phyloP scores from a whole-genome alignment of 2,113 vertebrate genomes.

The Osmerus eperlanus region DNA sequence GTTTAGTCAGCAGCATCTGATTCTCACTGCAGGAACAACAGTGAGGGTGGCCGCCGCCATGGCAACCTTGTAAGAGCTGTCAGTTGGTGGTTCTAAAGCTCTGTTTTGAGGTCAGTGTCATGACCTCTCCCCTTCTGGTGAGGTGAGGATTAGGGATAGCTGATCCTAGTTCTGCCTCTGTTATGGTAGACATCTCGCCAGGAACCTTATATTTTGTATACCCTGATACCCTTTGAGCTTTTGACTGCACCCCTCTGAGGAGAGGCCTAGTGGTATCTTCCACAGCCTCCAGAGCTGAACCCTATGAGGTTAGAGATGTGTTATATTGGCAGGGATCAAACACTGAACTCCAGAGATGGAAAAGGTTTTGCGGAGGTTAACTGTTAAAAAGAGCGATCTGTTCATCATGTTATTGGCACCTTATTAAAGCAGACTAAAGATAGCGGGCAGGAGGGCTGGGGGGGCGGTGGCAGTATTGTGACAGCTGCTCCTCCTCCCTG shows the following conservation, averaged over 20 bases:
- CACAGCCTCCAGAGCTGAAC: constrained; percentile 13
- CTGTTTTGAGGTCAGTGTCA: constrained; percentile 31
- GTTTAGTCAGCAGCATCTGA: constrained; percentile 59
- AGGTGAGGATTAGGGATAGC: constrained; percentile 24
- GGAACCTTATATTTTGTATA: not conserved
- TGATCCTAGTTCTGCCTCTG: constrained; percentile 18
- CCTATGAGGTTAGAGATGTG: constrained; percentile 5
- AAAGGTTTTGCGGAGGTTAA: not conserved
- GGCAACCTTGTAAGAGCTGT: constrained; percentile 29
- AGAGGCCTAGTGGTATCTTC: constrained; percentile 4
- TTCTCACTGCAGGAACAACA: constrained; percentile 46
- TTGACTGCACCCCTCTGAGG: constrained; percentile 11
- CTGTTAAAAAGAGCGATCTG: constrained; percentile 4
- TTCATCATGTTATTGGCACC: constrained; percentile 39
- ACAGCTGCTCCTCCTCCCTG: constrained; percentile 69
- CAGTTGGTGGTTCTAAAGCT: constrained; percentile 14
- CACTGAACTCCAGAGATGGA: not conserved
- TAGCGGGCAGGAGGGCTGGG: constrained; percentile 49
- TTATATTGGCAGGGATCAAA: constrained; percentile 14
- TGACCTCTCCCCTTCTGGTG: constrained; percentile 14
- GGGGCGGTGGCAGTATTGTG: constrained; percentile 58
- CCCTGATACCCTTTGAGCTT: not conserved
- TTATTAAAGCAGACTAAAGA: constrained; percentile 58
- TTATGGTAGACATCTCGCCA: not conserved
- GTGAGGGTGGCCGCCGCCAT: constrained; percentile 37